phyloP scores from a whole-genome alignment of 2,113 vertebrate genomes.

The Cercocebus atys region DNA sequence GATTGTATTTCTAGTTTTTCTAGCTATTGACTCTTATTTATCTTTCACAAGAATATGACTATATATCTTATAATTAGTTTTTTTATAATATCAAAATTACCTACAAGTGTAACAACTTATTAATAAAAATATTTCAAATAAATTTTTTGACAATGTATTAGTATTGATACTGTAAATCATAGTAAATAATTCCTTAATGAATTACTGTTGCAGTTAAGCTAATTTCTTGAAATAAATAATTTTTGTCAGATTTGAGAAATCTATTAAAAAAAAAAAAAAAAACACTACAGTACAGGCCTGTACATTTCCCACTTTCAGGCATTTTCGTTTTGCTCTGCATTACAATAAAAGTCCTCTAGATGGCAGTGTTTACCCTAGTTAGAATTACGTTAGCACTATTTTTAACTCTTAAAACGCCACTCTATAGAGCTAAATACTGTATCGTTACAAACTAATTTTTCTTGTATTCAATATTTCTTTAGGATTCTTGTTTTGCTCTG shows the following conservation, averaged over 20 bases:
- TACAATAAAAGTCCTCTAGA: slow-evolving; percentile 89
- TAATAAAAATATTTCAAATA: not conserved
- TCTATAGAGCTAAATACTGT: not conserved
- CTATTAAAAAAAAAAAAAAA: not conserved
- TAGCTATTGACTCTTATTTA: not conserved
- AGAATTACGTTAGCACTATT: slow-evolving; percentile 38
- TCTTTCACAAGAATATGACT: not conserved
- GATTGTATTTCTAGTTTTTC: not conserved
- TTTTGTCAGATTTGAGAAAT: not conserved
- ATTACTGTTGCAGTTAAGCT: not conserved
- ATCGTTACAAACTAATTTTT: not conserved
- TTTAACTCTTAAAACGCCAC: slow-evolving; percentile 24
- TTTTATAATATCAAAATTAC: slow-evolving; percentile 31
- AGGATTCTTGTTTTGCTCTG: slow-evolving; percentile 35
- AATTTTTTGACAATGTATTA: not conserved
- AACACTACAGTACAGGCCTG: not conserved
- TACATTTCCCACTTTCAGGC: not conserved
- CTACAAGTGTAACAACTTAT: slow-evolving; percentile 40
- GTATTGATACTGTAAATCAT: slow-evolving; percentile 37
- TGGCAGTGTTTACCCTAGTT: slow-evolving; percentile 94
- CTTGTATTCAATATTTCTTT: not conserved
- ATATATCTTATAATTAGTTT: not conserved
- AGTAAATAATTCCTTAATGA: not conserved
- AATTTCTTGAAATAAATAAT: not conserved
- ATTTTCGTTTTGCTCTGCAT: slow-evolving; percentile 64